Base-by-base conservation (phyloP, 2,113 vertebrate species). In the Larimichthys polyactis region DNA sequence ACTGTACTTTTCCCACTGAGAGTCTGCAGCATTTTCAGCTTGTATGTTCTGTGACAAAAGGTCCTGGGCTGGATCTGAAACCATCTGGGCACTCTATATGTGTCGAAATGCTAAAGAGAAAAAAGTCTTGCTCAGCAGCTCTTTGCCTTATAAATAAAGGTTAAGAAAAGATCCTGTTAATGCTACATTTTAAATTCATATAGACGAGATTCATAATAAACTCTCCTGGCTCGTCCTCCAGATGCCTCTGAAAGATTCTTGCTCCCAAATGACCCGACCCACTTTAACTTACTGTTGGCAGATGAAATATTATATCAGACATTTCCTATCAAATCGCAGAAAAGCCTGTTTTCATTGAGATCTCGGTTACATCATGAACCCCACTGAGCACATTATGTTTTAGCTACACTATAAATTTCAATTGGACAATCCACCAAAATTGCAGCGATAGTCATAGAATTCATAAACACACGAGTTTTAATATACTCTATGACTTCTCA, bases 261-360 rank as follows among this genome's bases (percentile, higher is more conserved):
- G 29, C 44, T 85, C 86, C 81, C 80, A 54, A 16, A 24, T 66
- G 77, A 81, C 49, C 49, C 46, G 79, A 82, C 69, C 75, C 49
- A 82, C 52, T 87, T 85, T 48, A 43, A 65, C 14, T 40, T 11
- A n/a, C 46, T 27, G 16, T n/a, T 52, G 29, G 27, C 22, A 82
- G 43, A 60, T 64, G 0, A 65, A 83, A 71, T 54, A 19, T 17
- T 44, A 29, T 2, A 58, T 44, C 52, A 52, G 12, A 36, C 66
- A 43, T 29, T 1, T 43, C 16, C 27, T 4, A 27, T 67, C n/a
- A 46, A 9, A 52, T 67, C 3, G 0, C 36, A 22, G 14, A 57
- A 43, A 60, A 19, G 1, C 1, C 14, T 7, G 1, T 77, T 55
- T 73, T 29, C 17, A 4, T 15, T 20, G 32, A 48, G 40, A 12